Percentiles rank a stretch among this genome's conserved stretches.
Conservation (phyloP, 1,140 invertebrate species). For the Zeugodacus cucurbitae region DNA sequence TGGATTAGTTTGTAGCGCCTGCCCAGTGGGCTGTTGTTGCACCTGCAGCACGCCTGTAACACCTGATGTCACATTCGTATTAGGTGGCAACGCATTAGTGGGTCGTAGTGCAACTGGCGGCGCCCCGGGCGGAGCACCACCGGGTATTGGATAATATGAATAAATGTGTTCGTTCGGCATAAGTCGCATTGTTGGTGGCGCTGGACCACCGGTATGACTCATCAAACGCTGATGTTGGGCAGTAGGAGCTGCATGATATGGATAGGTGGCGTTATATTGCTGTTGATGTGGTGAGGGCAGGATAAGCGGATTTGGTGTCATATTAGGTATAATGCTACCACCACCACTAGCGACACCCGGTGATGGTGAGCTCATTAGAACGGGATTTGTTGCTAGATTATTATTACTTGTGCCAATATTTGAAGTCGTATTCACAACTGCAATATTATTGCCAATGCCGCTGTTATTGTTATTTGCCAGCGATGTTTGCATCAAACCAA, state of each 20-base stretch:
- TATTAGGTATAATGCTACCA: slow-evolving; percentile 41
- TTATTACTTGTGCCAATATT: slow-evolving; percentile 44
- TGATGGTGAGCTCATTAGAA: slow-evolving; percentile 45
- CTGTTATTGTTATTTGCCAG: slow-evolving; percentile 43
- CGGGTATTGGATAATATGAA: slow-evolving; percentile 65
- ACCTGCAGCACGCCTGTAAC: slow-evolving; percentile 45
- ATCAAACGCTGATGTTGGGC: slow-evolving; percentile 72
- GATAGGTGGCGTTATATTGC: slow-evolving; percentile 53
- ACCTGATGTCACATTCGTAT: slow-evolving; percentile 18
- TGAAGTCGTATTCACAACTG: slow-evolving; percentile 26
- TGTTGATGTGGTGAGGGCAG: slow-evolving; percentile 41
- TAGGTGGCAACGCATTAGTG: slow-evolving; percentile 46
- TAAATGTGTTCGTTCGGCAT: slow-evolving; percentile 65
- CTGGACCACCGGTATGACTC: slow-evolving; percentile 64
- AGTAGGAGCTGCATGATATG: slow-evolving; percentile 62
- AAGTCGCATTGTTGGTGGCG: slow-evolving; percentile 65
- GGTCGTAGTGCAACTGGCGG: slow-evolving; percentile 38
- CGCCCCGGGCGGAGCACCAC: slow-evolving; percentile 39
- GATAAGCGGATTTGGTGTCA: slow-evolving; percentile 46
- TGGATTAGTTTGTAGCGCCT: slow-evolving; percentile 52
- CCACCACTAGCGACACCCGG: slow-evolving; percentile 32
- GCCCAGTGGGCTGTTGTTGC: slow-evolving; percentile 67
- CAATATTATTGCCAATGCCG: slow-evolving; percentile 30
- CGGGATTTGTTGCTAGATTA: slow-evolving; percentile 42
- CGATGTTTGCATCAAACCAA: slow-evolving; percentile 45